Percentiles rank a stretch among this genome's conserved stretches.
phyloP scores from a whole-genome alignment of 2,888 invertebrate genomes.

The Acleris sparsana region DNA sequence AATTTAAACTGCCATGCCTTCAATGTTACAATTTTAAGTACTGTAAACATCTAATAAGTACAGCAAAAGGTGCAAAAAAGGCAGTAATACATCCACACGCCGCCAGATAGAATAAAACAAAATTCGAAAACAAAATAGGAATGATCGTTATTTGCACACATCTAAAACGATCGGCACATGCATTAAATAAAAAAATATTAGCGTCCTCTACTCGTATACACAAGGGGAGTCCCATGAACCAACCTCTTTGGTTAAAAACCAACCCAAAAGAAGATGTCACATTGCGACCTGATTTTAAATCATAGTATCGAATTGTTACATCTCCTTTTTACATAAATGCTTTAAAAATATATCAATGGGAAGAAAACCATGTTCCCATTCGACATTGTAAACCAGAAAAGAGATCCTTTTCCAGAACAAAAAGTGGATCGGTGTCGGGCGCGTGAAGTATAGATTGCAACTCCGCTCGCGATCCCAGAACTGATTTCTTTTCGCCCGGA shows the following conservation, averaged over 20 bases:
- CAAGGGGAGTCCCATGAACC: slow-evolving; percentile 60
- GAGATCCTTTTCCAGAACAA: slow-evolving; percentile 18
- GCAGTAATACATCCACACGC: slow-evolving; percentile 50
- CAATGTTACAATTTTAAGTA: slow-evolving; percentile 39
- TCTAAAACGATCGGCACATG: slow-evolving; percentile 61
- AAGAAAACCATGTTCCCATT: slow-evolving; percentile 54
- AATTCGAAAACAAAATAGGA: slow-evolving; percentile 74
- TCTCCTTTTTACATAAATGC: slow-evolving; percentile 63
- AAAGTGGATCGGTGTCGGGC: slow-evolving; percentile 2
- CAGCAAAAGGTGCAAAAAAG: slow-evolving; percentile 47
- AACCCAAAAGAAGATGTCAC: slow-evolving; percentile 48
- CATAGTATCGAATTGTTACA: slow-evolving; percentile 36
- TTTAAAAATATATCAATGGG: slow-evolving; percentile 52
- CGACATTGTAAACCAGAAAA: slow-evolving; percentile 41
- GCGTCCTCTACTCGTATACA: slow-evolving; percentile 29
- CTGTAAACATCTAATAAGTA: slow-evolving; percentile 40
- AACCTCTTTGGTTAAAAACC: slow-evolving; percentile 60
- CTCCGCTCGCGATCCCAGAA: background rate
- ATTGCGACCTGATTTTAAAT: slow-evolving; percentile 39
- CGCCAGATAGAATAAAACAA: slow-evolving; percentile 52
- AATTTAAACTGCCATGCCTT: slow-evolving; percentile 21
- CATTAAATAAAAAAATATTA: slow-evolving; percentile 50
- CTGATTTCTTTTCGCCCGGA: background rate
- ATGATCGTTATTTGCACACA: slow-evolving; percentile 63
- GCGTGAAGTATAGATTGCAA: slow-evolving; percentile 2